Conservation (phyloP, 2,113 vertebrate genomes). For the Gymnobelideus leadbeateri region DNA sequence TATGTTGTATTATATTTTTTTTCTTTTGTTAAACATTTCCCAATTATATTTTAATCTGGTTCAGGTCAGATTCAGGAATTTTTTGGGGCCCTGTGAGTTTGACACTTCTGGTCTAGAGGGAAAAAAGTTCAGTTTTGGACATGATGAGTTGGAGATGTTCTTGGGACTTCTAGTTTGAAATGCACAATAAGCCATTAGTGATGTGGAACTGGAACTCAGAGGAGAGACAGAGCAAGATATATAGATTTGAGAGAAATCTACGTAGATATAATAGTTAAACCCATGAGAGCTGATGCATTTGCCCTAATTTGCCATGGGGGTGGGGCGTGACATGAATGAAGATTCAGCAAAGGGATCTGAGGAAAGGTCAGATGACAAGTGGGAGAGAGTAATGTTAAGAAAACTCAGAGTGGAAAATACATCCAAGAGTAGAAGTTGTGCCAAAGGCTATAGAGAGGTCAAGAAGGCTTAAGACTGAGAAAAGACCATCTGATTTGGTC, state of each 20-base stretch:
- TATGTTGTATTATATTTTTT: background rate
- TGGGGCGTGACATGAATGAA: background rate
- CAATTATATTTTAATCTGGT: background rate
- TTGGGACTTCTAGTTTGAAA: background rate
- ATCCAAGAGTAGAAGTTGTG: too few relatives aligned
- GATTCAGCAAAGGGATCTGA: background rate
- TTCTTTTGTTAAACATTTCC: background rate
- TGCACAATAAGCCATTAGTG: background rate
- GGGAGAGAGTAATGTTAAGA: background rate
- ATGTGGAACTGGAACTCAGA: background rate
- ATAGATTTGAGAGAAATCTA: background rate
- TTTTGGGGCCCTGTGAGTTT: background rate
- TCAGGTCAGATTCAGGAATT: background rate
- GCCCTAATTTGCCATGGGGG: background rate
- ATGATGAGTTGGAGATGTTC: background rate
- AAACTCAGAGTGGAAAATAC: too few relatives aligned
- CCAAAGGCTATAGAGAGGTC: background rate
- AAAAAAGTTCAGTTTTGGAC: background rate
- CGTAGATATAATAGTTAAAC: background rate
- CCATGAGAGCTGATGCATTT: background rate
- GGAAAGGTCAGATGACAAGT: background rate
- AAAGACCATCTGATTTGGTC: background rate
- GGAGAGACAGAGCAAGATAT: background rate
- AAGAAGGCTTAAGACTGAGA: background rate
- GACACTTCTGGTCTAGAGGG: background rate